A percentile compares a stretch with the other conserved stretches of the same genome.
phyloP scores from a whole-genome alignment of 2,888 invertebrate genomes.

The Hirtodrosophila cameraria region DNA sequence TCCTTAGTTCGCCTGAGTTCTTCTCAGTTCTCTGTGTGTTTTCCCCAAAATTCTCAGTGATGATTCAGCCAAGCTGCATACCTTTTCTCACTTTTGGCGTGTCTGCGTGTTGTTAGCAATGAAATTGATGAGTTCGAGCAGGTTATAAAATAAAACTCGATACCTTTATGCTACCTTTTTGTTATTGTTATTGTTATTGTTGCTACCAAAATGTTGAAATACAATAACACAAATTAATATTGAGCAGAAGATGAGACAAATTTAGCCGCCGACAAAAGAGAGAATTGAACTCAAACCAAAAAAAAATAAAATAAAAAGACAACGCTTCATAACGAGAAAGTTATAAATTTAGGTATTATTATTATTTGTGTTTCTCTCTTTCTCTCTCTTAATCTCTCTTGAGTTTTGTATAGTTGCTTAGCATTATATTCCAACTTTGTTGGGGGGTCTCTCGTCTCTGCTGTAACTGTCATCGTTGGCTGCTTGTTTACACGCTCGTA shows the following conservation, averaged over 20 bases:
- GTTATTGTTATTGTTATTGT: constrained; percentile 37
- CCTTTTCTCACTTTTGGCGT: constrained; percentile 76
- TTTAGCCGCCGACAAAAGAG: constrained; percentile 79
- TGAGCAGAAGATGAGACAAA: constrained; percentile 80
- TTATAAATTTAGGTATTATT: constrained; percentile 82
- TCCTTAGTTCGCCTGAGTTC: no score
- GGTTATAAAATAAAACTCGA: constrained; percentile 80
- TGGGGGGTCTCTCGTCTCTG: constrained; percentile 44
- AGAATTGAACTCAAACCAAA: constrained; percentile 19
- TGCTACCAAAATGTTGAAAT: constrained; percentile 60
- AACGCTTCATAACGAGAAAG: constrained; percentile 78
- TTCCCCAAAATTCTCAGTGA: no score
- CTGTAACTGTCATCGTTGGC: constrained; percentile 71
- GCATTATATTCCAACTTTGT: constrained; percentile 38
- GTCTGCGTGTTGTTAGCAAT: constrained; percentile 79
- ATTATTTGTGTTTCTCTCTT: constrained; percentile 40
- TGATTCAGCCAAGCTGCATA: constrained; percentile 70
- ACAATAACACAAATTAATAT: constrained; percentile 81
- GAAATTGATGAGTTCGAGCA: constrained; percentile 80
- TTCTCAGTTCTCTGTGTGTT: no score
- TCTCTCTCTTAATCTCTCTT: no score
- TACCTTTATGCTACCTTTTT: constrained; percentile 77
- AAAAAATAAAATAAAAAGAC: constrained; percentile 11
- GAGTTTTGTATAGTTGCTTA: background rate
- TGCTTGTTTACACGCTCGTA: constrained; percentile 76